Percentiles rank a stretch among this genome's conserved stretches.
These are phyloP conservation scores for Dione juno DNA, from an alignment of 2,888 invertebrate genomes.

Conservation along the genomic window DNA sequence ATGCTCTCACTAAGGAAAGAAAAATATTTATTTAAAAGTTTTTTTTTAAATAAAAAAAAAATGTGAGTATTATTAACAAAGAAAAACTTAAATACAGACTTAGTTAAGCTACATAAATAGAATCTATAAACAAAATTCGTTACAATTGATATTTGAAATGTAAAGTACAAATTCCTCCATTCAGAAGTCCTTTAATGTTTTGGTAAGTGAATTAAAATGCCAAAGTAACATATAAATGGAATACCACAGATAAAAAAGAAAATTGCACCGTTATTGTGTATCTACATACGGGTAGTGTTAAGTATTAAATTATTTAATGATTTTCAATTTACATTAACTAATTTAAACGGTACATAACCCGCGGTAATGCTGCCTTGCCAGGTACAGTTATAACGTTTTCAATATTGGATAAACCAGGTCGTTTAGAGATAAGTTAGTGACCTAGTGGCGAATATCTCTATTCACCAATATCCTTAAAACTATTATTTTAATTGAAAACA, in stretches of 20 bases:
- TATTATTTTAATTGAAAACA: no score
- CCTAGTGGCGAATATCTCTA: neutral
- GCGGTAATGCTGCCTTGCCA: neutral
- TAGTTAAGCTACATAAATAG: no score
- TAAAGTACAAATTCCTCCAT: no score
- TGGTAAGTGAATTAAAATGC: neutral
- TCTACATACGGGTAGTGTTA: slow-evolving; percentile 5
- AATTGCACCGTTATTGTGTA: slow-evolving; percentile 10
- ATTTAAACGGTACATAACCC: slow-evolving; percentile 12
- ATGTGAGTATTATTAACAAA: no score
- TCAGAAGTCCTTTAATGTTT: neutral
- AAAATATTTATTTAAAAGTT: no score
- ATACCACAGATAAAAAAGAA: neutral
- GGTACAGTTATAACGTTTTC: neutral
- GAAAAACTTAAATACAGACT: no score
- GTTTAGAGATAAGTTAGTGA: neutral
- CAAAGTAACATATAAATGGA: neutral
- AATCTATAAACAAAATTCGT: no score
- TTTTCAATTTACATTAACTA: slow-evolving; percentile 9
- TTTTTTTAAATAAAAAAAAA: no score
- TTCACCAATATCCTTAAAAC: no score
- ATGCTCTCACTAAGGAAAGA: no score
- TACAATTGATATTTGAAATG: no score
- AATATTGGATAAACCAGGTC: neutral
- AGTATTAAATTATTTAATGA: neutral